Conservation (phyloP, 2,797 vertebrate species). For the Microtus agrestis region DNA sequence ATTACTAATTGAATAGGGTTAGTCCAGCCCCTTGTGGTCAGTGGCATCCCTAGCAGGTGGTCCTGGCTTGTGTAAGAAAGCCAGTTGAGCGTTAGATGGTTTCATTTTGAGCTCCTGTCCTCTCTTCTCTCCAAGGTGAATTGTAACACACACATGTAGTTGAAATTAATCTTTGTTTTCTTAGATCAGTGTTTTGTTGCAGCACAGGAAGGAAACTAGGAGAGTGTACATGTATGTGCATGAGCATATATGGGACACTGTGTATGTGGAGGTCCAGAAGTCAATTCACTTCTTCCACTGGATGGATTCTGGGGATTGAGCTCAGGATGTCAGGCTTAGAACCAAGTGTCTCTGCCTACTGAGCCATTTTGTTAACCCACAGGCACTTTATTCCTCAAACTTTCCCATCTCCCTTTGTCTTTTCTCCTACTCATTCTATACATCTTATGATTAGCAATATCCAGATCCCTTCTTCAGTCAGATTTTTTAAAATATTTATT, state of each 20-base stretch:
- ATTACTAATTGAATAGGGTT: background rate
- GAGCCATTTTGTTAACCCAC: background rate
- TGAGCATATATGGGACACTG: background rate
- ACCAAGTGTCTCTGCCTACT: background rate
- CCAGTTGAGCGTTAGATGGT: background rate
- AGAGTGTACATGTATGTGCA: too few relatives aligned
- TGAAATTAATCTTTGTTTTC: background rate
- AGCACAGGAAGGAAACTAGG: background rate
- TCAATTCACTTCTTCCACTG: background rate
- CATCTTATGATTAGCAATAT: background rate
- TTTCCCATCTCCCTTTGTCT: background rate
- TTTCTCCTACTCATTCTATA: background rate
- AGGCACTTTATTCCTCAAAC: background rate
- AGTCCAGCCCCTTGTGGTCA: background rate
- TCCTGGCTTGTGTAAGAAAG: background rate
- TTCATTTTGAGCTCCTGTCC: background rate
- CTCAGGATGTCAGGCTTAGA: background rate
- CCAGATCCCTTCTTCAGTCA: background rate
- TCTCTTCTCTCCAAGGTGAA: background rate
- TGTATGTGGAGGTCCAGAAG: background rate
- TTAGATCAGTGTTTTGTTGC: background rate
- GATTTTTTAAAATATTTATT: background rate
- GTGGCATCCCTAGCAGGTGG: background rate
- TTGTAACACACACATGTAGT: background rate
- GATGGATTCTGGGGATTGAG: background rate